Evolutionary conservation across 2,797 vertebrate species (phyloP).

Genomic region (Lagodon rhomboides): DNA sequence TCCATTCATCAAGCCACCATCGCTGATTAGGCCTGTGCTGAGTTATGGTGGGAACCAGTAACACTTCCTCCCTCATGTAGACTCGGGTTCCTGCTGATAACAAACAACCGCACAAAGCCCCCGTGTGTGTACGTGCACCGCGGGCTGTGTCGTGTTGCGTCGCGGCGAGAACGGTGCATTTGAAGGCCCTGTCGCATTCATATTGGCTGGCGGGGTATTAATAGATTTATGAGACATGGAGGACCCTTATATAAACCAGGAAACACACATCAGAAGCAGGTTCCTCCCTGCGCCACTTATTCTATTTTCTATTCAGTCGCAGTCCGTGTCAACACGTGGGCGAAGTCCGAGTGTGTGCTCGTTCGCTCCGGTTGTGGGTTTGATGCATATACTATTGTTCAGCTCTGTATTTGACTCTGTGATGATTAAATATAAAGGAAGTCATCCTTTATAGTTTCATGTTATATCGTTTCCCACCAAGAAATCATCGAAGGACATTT

Average conservation of each 20-base stretch:
- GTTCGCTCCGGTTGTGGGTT: slow-evolving; percentile 21
- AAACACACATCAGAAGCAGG: slow-evolving; percentile 63
- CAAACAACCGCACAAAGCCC: slow-evolving; percentile 67
- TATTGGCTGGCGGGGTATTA: slow-evolving; percentile 55
- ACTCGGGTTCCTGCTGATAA: slow-evolving; percentile 81
- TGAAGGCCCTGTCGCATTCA: slow-evolving; percentile 50
- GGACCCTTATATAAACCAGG: slow-evolving; percentile 73
- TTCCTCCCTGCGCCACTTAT: slow-evolving; percentile 58
- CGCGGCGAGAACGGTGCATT: slow-evolving; percentile 36
- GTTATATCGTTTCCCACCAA: background rate
- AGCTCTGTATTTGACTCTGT: slow-evolving; percentile 1
- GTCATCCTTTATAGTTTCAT: slow-evolving; percentile 7
- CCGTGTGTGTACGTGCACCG: slow-evolving; percentile 58
- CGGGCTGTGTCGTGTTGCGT: slow-evolving; percentile 32
- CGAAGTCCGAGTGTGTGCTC: slow-evolving; percentile 23
- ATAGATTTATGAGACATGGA: slow-evolving; percentile 70
- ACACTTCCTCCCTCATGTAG: slow-evolving; percentile 75
- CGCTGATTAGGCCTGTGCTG: slow-evolving; percentile 71
- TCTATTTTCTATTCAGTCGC: slow-evolving; percentile 53
- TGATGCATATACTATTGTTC: slow-evolving; percentile 41
- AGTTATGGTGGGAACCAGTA: slow-evolving; percentile 82
- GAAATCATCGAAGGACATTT: background rate
- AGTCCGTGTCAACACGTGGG: slow-evolving; percentile 38
- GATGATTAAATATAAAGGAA: slow-evolving; percentile 3
- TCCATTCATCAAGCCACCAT: slow-evolving; percentile 74